These are phyloP conservation scores for Butastur rufipennis DNA, from an alignment of 2,113 vertebrate species.

Conservation along the genomic window DNA sequence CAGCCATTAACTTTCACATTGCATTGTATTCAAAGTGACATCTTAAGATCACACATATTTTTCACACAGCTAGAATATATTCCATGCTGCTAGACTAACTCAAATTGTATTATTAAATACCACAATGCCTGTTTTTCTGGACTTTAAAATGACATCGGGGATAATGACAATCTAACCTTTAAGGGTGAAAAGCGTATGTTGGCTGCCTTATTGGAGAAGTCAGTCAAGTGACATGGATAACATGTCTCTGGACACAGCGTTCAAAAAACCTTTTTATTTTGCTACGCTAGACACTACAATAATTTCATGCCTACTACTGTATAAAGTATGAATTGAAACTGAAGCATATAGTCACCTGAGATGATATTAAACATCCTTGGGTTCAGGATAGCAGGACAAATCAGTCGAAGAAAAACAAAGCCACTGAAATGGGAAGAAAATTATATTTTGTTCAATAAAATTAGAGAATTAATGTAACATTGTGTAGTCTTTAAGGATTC, in stretches of 20 bases:
- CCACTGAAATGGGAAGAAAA: conserved; percentile 79
- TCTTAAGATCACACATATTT: not conserved
- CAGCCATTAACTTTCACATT: not conserved
- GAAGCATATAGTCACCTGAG: conserved; percentile 80
- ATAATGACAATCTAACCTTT: not conserved
- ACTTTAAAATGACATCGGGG: not conserved
- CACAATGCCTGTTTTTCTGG: not conserved
- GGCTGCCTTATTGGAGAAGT: not conserved
- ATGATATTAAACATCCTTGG: conserved; percentile 99
- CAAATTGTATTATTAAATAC: not conserved
- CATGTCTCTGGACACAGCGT: not conserved
- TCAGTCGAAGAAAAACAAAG: conserved; percentile 97
- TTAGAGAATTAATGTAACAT: not conserved
- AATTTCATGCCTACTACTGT: not conserved
- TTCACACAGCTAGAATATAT: not conserved
- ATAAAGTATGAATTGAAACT: not conserved
- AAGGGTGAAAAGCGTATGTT: not conserved
- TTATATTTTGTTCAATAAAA: not conserved
- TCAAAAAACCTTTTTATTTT: not conserved
- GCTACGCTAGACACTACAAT: not conserved
- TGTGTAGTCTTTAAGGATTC: not conserved
- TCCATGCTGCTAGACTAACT: not conserved
- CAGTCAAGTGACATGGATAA: not conserved
- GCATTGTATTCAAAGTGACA: not conserved
- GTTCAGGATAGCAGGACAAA: conserved; percentile 97